phyloP scores from a whole-genome alignment of 2,888 invertebrate genomes.

The Andrena fulva region DNA sequence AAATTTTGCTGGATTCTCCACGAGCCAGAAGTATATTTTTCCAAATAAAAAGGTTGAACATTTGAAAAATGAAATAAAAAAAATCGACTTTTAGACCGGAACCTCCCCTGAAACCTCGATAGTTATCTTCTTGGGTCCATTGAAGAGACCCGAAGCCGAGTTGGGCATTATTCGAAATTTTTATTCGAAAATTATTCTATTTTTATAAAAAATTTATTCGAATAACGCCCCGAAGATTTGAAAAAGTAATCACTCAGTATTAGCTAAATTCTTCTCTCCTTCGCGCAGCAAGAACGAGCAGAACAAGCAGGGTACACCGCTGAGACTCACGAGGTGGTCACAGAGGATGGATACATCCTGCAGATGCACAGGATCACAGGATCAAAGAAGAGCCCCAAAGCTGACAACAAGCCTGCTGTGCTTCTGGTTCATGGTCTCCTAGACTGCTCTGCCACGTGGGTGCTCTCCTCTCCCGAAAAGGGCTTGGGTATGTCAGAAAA shows the following conservation, averaged over 20 bases:
- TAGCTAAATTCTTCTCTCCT: neutral
- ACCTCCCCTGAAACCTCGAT: too few relatives aligned
- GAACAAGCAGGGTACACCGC: slow-evolving; percentile 85
- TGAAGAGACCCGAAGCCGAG: too few relatives aligned
- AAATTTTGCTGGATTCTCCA: too few relatives aligned
- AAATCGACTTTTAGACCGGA: too few relatives aligned
- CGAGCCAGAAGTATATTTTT: too few relatives aligned
- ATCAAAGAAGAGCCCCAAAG: slow-evolving; percentile 74
- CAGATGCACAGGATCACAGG: slow-evolving; percentile 90
- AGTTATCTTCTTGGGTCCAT: too few relatives aligned
- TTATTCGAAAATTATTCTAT: too few relatives aligned
- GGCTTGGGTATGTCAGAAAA: slow-evolving; percentile 86
- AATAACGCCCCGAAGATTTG: neutral
- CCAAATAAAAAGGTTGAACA: too few relatives aligned
- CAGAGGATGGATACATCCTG: slow-evolving; percentile 92
- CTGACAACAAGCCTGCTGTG: slow-evolving; percentile 86
- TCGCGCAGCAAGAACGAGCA: slow-evolving; percentile 78
- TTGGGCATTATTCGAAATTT: too few relatives aligned
- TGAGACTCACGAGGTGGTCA: slow-evolving; percentile 88
- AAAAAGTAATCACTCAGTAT: neutral
- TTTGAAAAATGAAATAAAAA: too few relatives aligned
- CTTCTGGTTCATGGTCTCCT: slow-evolving; percentile 91
- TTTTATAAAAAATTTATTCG: too few relatives aligned
- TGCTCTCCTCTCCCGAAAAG: slow-evolving; percentile 89
- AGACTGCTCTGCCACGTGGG: slow-evolving; percentile 90